phyloP scores from a whole-genome alignment of 2,797 vertebrate species.

The Rhinogobio ventralis region DNA sequence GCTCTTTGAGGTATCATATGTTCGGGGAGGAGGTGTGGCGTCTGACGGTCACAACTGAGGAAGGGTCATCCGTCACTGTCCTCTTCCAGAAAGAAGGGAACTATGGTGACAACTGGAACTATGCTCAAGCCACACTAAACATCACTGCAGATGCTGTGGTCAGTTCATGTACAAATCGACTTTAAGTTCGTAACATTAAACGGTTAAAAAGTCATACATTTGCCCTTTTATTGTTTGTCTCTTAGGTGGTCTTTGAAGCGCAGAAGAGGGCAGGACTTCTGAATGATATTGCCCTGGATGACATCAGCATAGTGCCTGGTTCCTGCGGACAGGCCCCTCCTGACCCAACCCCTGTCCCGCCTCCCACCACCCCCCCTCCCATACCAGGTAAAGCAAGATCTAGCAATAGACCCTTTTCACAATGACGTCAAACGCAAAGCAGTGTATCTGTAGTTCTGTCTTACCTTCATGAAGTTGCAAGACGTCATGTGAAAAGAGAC shows the following conservation, averaged over 20 bases:
- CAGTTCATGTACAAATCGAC: constrained; percentile 29
- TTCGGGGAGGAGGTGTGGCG: constrained; percentile 78
- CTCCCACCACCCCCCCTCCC: constrained; percentile 66
- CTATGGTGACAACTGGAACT: constrained; percentile 90
- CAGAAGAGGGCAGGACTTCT: constrained; percentile 69
- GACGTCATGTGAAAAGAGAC: too few species aligned
- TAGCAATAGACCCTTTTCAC: neutral
- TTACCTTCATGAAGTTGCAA: neutral
- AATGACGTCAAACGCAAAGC: neutral
- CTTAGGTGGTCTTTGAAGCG: constrained; percentile 87
- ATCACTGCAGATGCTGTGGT: constrained; percentile 79
- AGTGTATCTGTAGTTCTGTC: neutral
- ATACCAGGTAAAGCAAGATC: constrained; percentile 75
- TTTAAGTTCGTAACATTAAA: neutral
- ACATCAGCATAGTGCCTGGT: constrained; percentile 79
- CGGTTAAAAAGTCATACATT: neutral
- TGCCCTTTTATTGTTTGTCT: constrained; percentile 16
- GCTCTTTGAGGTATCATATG: constrained; percentile 89
- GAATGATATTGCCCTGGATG: constrained; percentile 89
- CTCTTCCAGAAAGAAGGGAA: constrained; percentile 87
- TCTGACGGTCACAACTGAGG: constrained; percentile 75
- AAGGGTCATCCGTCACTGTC: constrained; percentile 51
- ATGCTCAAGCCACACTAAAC: constrained; percentile 87
- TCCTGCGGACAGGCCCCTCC: constrained; percentile 78
- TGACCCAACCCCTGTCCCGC: constrained; percentile 84